A percentile compares a stretch with the other conserved stretches of the same genome.
Evolutionary conservation across 2,113 vertebrate genomes (phyloP).

Genomic region (Hippopotamus amphibius): DNA sequence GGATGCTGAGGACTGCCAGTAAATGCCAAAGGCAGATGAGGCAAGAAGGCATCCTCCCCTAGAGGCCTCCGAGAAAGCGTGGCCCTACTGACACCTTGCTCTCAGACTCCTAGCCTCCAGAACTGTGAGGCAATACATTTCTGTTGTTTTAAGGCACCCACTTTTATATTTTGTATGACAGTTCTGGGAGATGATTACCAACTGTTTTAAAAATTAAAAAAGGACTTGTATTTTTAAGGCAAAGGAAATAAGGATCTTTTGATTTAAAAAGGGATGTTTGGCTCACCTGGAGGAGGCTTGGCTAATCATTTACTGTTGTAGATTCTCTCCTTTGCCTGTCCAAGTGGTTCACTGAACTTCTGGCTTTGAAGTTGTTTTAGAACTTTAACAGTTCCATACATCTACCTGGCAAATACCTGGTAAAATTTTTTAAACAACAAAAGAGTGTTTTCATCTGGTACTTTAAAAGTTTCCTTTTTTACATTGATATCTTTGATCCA

Average conservation of each 20-base stretch:
- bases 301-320: slow-evolving; percentile 83
- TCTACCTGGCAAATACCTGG: slow-evolving; percentile 21
- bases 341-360: not conserved
- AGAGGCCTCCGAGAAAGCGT: not conserved
- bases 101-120: not conserved
- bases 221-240: not conserved
- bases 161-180: not conserved
- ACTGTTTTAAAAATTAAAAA: not conserved
- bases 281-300: slow-evolving; percentile 59
- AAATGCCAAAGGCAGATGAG: not conserved
- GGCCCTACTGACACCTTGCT: not conserved
- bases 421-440: not conserved
- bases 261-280: slow-evolving; percentile 66
- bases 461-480: not conserved
- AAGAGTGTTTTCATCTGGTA: slow-evolving; percentile 38
- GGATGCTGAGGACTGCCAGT: not conserved
- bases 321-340: not conserved
- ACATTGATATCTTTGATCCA: not conserved
- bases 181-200: not conserved
- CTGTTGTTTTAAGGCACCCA: not conserved
- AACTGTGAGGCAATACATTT: not conserved
- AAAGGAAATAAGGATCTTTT: slow-evolving; percentile 41
- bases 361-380: slow-evolving; percentile 63
- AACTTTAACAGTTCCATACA: not conserved
- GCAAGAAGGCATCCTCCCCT: not conserved